Conservation (phyloP, 2,113 vertebrate species). For the Grus americana region DNA sequence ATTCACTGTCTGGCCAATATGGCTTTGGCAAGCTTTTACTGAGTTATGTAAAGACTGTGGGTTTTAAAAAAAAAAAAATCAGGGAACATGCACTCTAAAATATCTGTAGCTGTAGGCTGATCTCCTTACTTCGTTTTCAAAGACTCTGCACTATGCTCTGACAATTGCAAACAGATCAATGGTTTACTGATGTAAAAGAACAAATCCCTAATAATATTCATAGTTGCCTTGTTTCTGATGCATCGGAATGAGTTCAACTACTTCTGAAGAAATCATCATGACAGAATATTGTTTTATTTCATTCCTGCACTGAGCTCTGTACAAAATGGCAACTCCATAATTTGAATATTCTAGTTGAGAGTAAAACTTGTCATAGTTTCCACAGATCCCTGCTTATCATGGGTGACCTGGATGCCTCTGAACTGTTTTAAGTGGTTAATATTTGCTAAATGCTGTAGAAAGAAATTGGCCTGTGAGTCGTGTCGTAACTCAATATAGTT, state of each 20-base stretch:
- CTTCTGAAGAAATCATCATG: background rate
- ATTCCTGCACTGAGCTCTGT: background rate
- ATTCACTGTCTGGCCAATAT: background rate
- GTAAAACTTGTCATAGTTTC: background rate
- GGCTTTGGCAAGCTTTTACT: background rate
- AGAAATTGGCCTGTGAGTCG: background rate
- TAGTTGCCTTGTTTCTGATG: background rate
- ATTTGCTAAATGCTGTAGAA: background rate
- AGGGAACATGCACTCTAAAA: background rate
- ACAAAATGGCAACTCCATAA: background rate
- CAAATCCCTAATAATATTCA: background rate
- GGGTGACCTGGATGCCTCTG: background rate
- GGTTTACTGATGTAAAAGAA: background rate
- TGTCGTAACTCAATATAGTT: background rate
- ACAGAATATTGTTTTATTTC: background rate
- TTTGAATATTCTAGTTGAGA: background rate
- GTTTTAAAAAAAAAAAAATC: constrained; percentile 40
- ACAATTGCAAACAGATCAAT: background rate
- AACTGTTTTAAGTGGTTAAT: background rate
- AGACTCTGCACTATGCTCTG: background rate
- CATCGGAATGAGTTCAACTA: background rate
- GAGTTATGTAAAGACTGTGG: background rate
- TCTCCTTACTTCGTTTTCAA: background rate
- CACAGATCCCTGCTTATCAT: background rate
- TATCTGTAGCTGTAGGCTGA: background rate